phyloP scores from a whole-genome alignment of 2,113 vertebrate species.

The Phylloscopus whistleri region DNA sequence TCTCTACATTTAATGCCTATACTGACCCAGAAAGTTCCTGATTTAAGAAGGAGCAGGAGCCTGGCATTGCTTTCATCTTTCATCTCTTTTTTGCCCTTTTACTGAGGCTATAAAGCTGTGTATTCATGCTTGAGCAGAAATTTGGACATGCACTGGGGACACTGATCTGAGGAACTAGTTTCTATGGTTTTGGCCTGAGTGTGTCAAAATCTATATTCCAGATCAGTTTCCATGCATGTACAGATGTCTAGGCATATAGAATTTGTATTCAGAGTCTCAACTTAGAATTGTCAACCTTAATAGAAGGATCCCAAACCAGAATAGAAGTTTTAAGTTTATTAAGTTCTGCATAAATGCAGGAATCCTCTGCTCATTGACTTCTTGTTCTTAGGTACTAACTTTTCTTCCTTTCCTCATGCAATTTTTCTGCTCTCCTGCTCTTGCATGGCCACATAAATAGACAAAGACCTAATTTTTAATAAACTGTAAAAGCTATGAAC shows the following conservation, averaged over 20 bases:
- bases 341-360: background rate
- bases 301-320: background rate
- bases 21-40: background rate
- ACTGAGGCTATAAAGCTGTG: background rate
- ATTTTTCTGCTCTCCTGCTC: background rate
- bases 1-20: background rate
- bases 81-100: background rate
- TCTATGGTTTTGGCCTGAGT: background rate
- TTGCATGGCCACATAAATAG: background rate
- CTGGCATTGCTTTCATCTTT: background rate
- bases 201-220: background rate
- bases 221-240: background rate
- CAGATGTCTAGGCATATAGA: background rate
- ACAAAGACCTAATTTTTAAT: background rate
- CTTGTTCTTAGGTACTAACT: background rate
- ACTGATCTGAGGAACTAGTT: background rate
- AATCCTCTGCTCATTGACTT: background rate
- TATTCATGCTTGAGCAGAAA: background rate
- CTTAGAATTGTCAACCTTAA: background rate
- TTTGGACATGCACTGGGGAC: background rate
- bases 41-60: background rate
- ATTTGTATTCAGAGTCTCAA: background rate
- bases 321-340: background rate
- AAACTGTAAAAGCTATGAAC: background rate
- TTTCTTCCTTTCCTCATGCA: background rate